A percentile compares a stretch with the other conserved stretches of the same genome.
phyloP scores from a whole-genome alignment of 2,888 invertebrate genomes.

The Argyresthia goedartella region DNA sequence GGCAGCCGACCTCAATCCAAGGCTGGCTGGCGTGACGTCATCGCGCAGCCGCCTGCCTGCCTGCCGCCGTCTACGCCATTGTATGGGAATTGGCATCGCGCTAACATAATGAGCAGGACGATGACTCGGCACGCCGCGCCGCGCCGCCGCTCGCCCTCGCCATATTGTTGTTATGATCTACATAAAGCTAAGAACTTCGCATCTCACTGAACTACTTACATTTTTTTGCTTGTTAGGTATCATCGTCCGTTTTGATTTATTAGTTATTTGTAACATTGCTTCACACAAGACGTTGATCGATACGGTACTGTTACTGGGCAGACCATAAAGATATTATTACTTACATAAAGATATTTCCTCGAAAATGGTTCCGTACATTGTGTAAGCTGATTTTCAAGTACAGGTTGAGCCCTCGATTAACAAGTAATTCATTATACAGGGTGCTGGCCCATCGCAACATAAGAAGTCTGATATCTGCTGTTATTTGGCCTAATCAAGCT shows the following conservation, averaged over 20 bases:
- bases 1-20: constrained; percentile 61
- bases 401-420: too few relatives aligned
- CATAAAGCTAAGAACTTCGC: constrained; percentile 4
- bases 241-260: not conserved
- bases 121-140: constrained; percentile 35
- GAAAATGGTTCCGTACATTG: too few relatives aligned
- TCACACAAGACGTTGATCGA: not conserved
- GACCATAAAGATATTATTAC: too few relatives aligned
- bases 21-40: constrained; percentile 63
- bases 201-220: not conserved
- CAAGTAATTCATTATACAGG: too few relatives aligned
- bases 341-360: too few relatives aligned
- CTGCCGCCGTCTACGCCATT: constrained; percentile 39
- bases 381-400: too few relatives aligned
- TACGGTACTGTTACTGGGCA: not conserved
- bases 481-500: too few relatives aligned
- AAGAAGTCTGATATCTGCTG: too few relatives aligned
- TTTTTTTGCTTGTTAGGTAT: not conserved
- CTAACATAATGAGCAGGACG: constrained; percentile 50
- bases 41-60: constrained; percentile 21
- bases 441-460: too few relatives aligned
- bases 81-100: constrained; percentile 52
- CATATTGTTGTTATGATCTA: constrained; percentile 14
- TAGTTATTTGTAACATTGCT: not conserved
- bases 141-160: constrained; percentile 17